Percentiles rank a stretch among this genome's conserved stretches.
Evolutionary conservation across 2,113 vertebrate genomes (phyloP).

Genomic region (Illadopsis cleaveri): DNA sequence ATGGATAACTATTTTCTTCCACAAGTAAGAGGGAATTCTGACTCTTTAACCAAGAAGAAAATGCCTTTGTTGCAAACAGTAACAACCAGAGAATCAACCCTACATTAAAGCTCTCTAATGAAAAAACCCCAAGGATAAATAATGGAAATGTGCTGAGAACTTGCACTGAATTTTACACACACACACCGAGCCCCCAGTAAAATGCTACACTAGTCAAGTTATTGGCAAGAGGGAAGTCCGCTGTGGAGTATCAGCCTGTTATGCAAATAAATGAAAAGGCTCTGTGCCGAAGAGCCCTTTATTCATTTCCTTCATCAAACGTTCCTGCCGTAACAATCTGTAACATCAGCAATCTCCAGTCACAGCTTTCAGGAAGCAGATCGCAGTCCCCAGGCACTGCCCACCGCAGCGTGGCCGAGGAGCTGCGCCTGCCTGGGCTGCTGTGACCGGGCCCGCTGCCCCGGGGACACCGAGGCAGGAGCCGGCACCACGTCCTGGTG

Average conservation of each 20-base stretch:
- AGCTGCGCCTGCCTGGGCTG: background rate
- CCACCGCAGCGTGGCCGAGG: accelerated
- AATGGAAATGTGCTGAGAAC: background rate
- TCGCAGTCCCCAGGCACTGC: background rate
- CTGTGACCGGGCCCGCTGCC: background rate
- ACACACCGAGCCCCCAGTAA: background rate
- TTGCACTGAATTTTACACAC: background rate
- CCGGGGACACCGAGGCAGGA: background rate
- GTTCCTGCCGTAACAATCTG: background rate
- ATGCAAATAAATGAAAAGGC: background rate
- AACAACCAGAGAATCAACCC: background rate
- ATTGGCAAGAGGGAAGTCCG: background rate
- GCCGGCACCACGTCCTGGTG: accelerated
- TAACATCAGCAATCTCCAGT: background rate
- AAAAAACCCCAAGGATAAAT: background rate
- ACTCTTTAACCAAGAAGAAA: background rate
- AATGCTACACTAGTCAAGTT: background rate
- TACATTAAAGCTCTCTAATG: background rate
- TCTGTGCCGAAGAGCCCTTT: background rate
- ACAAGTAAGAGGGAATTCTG: background rate
- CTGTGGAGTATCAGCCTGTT: background rate
- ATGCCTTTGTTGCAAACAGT: background rate
- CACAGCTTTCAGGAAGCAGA: background rate
- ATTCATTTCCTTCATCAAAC: background rate
- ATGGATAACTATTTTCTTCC: slow-evolving; percentile 1